phyloP scores from a whole-genome alignment of 2,797 vertebrate genomes.

The Diplodus puntazzo region DNA sequence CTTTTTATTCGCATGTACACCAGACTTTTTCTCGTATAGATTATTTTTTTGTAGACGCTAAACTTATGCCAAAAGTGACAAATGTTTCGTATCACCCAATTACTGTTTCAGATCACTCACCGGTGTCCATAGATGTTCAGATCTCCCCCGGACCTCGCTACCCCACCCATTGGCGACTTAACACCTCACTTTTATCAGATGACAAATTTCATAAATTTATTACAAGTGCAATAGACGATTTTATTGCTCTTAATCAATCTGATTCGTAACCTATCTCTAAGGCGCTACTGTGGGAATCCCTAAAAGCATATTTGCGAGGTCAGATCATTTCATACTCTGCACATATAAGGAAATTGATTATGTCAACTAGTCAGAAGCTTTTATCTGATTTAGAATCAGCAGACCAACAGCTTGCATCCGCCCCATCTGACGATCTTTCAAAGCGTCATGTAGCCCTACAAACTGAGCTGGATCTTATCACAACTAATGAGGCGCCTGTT shows the following conservation, averaged over 20 bases:
- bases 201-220: neutral
- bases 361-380: too few species aligned
- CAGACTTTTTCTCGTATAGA: too few species aligned
- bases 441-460: neutral
- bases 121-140: neutral
- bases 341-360: too few species aligned
- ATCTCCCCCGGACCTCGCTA: neutral
- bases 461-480: too few species aligned
- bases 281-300: constrained; percentile 1
- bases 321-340: constrained; percentile 52
- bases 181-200: neutral
- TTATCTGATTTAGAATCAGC: too few species aligned
- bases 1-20: too few species aligned
- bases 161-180: neutral
- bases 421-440: too few species aligned
- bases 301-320: constrained; percentile 43
- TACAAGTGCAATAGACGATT: neutral
- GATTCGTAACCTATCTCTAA: too few species aligned
- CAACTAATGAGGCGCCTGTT: constrained; percentile 20
- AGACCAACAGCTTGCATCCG: too few species aligned
- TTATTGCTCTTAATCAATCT: neutral
- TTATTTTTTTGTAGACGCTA: too few species aligned
- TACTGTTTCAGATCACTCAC: neutral
- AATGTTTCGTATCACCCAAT: too few species aligned
- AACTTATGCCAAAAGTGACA: too few species aligned